Conservation (phyloP, 2,888 invertebrate genomes). For the Andrena fulva region DNA sequence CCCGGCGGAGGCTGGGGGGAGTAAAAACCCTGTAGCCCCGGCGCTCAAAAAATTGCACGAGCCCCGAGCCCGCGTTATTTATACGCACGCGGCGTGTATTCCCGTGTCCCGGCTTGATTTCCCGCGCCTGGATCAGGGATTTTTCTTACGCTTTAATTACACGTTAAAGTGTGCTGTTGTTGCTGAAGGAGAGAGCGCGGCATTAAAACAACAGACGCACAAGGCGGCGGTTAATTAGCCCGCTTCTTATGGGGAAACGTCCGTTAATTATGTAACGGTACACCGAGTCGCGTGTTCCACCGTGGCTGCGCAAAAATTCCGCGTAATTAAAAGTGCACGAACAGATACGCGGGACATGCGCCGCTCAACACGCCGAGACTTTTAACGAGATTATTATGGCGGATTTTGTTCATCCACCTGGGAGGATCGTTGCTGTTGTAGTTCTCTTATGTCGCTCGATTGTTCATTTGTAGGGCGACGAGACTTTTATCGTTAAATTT, state of each 20-base stretch:
- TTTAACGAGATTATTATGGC: constrained; percentile 50
- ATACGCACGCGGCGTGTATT: neutral
- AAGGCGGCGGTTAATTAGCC: constrained; percentile 38
- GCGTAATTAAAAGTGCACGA: constrained; percentile 37
- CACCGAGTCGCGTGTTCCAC: constrained; percentile 24
- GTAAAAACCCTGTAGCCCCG: constrained; percentile 8
- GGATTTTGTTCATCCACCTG: constrained; percentile 3
- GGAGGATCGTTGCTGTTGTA: neutral
- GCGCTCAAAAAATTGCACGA: constrained; percentile 10
- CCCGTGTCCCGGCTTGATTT: neutral
- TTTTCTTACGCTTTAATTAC: constrained; percentile 25
- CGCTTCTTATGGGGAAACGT: constrained; percentile 20
- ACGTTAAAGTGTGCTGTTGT: neutral
- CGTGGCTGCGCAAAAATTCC: constrained; percentile 24
- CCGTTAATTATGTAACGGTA: constrained; percentile 45
- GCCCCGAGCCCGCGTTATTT: neutral
- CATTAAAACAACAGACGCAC: constrained; percentile 1
- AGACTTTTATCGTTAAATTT: neutral
- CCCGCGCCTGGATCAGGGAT: neutral
- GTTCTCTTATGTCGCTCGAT: constrained; percentile 20
- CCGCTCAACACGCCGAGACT: neutral
- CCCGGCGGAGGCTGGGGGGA: too few relatives aligned
- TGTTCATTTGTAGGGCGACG: neutral
- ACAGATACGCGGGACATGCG: neutral
- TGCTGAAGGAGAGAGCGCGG: neutral